Evolutionary conservation across 2,113 vertebrate species (phyloP).

Genomic region (Ophthalmolycus amberensis): DNA sequence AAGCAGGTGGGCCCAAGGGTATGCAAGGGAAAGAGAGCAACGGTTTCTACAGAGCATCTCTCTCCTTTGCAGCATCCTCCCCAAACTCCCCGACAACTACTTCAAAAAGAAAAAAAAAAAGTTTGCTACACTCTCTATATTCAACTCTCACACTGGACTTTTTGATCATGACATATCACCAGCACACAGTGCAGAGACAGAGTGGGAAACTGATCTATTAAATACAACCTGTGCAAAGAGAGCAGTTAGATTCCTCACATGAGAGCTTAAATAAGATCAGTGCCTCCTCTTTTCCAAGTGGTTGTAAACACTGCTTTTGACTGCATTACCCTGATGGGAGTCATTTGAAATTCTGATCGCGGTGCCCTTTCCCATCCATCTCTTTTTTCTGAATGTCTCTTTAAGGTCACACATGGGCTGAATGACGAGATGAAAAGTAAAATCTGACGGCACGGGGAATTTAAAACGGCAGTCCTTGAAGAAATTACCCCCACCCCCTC

Average conservation of each 20-base stretch:
- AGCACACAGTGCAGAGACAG: constrained; percentile 37
- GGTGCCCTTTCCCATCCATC: constrained; percentile 50
- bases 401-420: constrained; percentile 59
- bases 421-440: constrained; percentile 43
- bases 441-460: constrained; percentile 43
- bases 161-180: constrained; percentile 43
- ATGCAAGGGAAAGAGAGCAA: constrained; percentile 50
- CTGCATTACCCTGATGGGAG: constrained; percentile 57
- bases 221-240: constrained; percentile 23
- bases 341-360: constrained; percentile 51
- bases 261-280: constrained; percentile 34
- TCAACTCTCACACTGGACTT: constrained; percentile 35
- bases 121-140: constrained; percentile 7
- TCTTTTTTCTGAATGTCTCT: constrained; percentile 43
- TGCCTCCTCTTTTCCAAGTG: constrained; percentile 27
- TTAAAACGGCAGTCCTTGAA: constrained; percentile 47
- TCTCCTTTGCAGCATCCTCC: constrained; percentile 47
- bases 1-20: constrained; percentile 26
- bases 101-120: constrained; percentile 27
- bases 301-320: constrained; percentile 60
- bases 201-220: constrained; percentile 12
- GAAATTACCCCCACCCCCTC: background rate
- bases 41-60: constrained; percentile 35
- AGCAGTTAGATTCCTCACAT: constrained; percentile 22
- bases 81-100: constrained; percentile 33